phyloP scores from a whole-genome alignment of 2,888 invertebrate genomes.

The Ceramica pisi region DNA sequence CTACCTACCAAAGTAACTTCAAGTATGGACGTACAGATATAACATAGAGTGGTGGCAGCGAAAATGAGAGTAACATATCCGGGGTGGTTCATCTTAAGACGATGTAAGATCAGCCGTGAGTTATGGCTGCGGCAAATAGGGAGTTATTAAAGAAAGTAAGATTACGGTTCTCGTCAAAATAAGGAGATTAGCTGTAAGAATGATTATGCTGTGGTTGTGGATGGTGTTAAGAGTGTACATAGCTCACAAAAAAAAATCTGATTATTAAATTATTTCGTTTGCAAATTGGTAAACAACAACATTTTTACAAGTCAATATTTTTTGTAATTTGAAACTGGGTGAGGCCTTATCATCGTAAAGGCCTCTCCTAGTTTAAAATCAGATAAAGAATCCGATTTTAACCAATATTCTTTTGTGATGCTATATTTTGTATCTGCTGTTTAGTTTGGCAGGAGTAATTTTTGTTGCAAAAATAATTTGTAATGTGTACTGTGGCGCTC shows the following conservation, averaged over 20 bases:
- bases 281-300: too few relatives aligned
- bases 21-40: constrained; percentile 76
- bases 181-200: constrained; percentile 38
- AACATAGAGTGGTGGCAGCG: constrained; percentile 71
- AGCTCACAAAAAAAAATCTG: not conserved
- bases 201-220: constrained; percentile 7
- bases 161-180: constrained; percentile 54
- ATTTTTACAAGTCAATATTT: not conserved
- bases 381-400: too few relatives aligned
- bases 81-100: constrained; percentile 85
- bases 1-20: constrained; percentile 8
- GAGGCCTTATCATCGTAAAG: too few relatives aligned
- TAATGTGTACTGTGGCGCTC: too few relatives aligned
- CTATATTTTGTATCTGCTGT: too few relatives aligned
- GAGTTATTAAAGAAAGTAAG: constrained; percentile 80
- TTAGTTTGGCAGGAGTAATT: too few relatives aligned
- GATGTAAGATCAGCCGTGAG: constrained; percentile 86
- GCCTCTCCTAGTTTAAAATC: too few relatives aligned
- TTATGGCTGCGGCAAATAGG: constrained; percentile 78
- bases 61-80: constrained; percentile 80
- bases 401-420: too few relatives aligned
- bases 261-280: too few relatives aligned
- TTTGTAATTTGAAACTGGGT: not conserved
- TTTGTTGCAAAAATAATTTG: too few relatives aligned
- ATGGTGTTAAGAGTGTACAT: not conserved